phyloP scores from a whole-genome alignment of 2,797 vertebrate genomes.

The Amblyraja radiata region DNA sequence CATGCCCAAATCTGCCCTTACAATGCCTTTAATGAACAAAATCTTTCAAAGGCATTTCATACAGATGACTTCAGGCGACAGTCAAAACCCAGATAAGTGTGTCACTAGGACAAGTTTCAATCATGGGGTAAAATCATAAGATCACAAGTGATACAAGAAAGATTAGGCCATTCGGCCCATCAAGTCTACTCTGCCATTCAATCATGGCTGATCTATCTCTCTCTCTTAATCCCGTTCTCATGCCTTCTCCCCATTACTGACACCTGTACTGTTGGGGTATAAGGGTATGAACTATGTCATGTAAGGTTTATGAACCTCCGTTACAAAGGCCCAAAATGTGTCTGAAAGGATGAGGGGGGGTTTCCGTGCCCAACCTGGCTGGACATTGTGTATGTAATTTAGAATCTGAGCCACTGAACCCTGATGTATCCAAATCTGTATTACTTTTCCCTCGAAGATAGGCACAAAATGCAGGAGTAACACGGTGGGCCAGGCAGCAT shows the following conservation, averaged over 20 bases:
- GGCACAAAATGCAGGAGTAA: too few species aligned
- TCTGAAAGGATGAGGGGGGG: neutral
- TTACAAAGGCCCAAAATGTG: neutral
- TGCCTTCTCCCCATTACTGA: too few species aligned
- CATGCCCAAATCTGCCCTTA: neutral
- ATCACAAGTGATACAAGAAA: too few species aligned
- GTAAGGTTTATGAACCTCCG: neutral
- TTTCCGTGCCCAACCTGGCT: too few species aligned
- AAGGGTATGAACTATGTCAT: neutral
- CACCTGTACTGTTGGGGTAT: too few species aligned
- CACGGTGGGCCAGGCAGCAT: too few species aligned
- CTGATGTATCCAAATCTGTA: neutral
- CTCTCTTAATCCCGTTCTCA: too few species aligned
- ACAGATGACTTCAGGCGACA: neutral
- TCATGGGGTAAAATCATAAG: neutral
- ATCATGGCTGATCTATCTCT: too few species aligned
- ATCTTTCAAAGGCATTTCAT: neutral
- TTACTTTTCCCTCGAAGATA: neutral
- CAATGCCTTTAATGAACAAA: neutral
- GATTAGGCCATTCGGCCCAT: too few species aligned
- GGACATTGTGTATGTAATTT: neutral
- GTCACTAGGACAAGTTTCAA: neutral
- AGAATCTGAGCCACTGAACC: neutral
- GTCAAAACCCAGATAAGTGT: neutral
- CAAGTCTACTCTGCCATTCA: too few species aligned